These are phyloP conservation scores for Pachycephus smyrnensis DNA, from an alignment of 2,888 invertebrate genomes.

Conservation along the genomic window DNA sequence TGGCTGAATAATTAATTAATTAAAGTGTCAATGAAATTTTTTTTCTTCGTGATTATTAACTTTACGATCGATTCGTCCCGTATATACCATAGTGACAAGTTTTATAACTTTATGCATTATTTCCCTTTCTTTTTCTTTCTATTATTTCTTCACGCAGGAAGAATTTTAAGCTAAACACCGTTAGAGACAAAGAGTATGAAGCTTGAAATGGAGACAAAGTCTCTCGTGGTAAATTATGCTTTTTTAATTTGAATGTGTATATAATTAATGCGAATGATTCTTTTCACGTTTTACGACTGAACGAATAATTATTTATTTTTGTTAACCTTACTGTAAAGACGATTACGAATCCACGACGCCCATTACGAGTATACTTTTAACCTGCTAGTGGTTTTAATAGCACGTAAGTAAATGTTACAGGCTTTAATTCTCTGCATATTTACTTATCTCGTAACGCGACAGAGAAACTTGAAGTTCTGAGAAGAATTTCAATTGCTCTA, in stretches of 20 bases:
- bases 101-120: neutral
- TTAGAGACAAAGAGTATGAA: neutral
- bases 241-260: neutral
- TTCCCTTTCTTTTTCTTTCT: neutral
- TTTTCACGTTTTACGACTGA: neutral
- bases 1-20: neutral
- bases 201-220: neutral
- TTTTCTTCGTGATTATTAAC: neutral
- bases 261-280: neutral
- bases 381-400: neutral
- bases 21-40: neutral
- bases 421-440: neutral
- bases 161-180: neutral
- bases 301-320: neutral
- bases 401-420: neutral
- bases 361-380: slow-evolving; percentile 5
- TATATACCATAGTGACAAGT: neutral
- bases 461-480: neutral
- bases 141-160: neutral
- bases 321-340: neutral
- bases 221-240: neutral
- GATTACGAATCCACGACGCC: neutral
- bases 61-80: neutral
- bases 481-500: neutral
- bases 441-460: neutral